These are phyloP conservation scores for Tachycineta bicolor DNA, from an alignment of 2,113 vertebrate species.

Conservation along the genomic window DNA sequence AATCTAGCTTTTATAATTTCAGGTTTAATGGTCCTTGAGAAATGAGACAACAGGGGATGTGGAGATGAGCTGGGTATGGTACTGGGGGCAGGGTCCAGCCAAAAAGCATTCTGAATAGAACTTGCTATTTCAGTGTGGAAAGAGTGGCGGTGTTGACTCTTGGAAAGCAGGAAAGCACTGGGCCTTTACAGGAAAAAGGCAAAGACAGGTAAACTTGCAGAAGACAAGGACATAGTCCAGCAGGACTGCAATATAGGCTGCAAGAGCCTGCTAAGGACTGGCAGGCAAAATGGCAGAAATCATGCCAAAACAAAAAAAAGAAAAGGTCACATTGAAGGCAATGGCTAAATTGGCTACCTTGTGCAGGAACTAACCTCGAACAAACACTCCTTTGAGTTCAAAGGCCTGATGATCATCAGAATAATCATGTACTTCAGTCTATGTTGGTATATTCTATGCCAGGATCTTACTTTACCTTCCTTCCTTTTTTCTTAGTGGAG, in stretches of 20 bases:
- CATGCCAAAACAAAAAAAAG: background rate
- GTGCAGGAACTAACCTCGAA: background rate
- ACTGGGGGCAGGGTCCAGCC: background rate
- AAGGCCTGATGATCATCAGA: background rate
- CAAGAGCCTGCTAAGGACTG: background rate
- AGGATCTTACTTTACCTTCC: background rate
- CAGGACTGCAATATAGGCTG: background rate
- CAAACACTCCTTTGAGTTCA: background rate
- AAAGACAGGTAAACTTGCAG: background rate
- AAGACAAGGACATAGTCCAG: background rate
- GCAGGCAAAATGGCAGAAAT: background rate
- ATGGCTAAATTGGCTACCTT: background rate
- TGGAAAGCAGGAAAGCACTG: background rate
- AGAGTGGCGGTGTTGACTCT: background rate
- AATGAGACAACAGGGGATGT: background rate
- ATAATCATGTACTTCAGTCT: background rate
- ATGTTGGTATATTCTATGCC: background rate
- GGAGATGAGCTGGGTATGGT: background rate
- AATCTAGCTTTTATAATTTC: background rate
- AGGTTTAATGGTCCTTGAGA: background rate
- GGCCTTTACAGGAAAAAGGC: background rate
- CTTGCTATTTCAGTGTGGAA: background rate
- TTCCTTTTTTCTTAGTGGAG: background rate
- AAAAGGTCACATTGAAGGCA: background rate
- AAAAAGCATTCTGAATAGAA: background rate